phyloP scores from a whole-genome alignment of 2,797 vertebrate genomes.

The Todus mexicanus region DNA sequence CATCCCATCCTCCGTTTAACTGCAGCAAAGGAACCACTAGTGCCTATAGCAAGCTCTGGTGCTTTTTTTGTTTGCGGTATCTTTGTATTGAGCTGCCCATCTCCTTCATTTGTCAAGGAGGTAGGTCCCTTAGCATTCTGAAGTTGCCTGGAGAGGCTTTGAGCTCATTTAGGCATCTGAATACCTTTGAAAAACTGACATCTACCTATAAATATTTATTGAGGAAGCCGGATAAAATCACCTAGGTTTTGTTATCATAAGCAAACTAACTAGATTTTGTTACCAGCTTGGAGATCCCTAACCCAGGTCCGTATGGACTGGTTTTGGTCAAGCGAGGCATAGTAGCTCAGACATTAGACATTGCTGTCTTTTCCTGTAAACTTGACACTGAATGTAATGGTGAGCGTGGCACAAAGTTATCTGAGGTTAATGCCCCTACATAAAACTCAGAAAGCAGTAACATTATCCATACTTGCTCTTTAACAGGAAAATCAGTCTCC shows the following conservation, averaged over 20 bases:
- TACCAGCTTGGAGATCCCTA: not conserved
- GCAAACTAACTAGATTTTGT: not conserved
- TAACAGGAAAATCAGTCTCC: not conserved
- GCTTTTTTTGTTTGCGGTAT: not conserved
- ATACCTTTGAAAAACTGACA: not conserved
- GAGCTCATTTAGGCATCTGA: not conserved
- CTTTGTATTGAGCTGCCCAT: not conserved
- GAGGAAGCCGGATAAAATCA: not conserved
- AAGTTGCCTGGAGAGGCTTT: not conserved
- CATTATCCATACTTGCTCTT: not conserved
- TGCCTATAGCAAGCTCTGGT: not conserved
- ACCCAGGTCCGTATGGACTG: rapidly evolving
- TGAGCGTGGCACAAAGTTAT: not conserved
- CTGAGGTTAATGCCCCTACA: not conserved
- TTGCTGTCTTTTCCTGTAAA: not conserved
- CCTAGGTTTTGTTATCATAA: not conserved
- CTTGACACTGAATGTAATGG: not conserved
- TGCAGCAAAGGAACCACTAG: not conserved
- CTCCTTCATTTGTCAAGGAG: not conserved
- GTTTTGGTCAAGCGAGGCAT: not conserved
- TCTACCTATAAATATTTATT: not conserved
- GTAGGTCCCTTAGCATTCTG: not conserved
- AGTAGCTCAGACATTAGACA: not conserved
- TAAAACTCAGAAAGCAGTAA: not conserved
- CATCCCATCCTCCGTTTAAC: not conserved